Evolutionary conservation across 2,888 invertebrate species (phyloP).

Genomic region (Nysson spinosus): DNA sequence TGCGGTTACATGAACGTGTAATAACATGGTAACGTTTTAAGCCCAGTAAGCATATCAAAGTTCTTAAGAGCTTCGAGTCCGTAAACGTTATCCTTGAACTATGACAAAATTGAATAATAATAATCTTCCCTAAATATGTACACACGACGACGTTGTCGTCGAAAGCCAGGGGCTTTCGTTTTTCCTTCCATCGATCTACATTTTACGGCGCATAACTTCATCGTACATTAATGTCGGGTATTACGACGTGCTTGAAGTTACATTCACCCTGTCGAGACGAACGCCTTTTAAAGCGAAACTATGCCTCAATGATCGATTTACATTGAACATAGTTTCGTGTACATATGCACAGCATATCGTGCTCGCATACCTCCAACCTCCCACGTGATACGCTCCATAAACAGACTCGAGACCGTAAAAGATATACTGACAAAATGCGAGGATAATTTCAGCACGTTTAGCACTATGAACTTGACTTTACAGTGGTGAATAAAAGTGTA

Average conservation of each 20-base stretch:
- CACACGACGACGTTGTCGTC: not conserved
- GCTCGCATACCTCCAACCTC: not conserved
- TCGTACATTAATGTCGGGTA: constrained; percentile 39
- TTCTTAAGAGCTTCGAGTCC: no score
- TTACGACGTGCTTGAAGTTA: constrained; percentile 26
- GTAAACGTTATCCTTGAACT: no score
- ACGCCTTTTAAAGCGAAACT: constrained; percentile 50
- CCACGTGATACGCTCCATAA: constrained; percentile 20
- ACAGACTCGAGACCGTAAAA: constrained; percentile 20
- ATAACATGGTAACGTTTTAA: no score
- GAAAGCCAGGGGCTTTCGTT: not conserved
- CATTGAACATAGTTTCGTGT: constrained; percentile 36
- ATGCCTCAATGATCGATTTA: constrained; percentile 48
- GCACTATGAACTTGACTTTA: no score
- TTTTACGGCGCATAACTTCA: constrained; percentile 23
- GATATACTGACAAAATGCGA: constrained; percentile 4
- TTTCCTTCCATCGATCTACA: constrained; percentile 6
- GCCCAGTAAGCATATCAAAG: no score
- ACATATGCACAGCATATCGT: constrained; percentile 38
- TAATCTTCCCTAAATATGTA: not conserved
- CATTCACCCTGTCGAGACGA: constrained; percentile 10
- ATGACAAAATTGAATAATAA: not conserved
- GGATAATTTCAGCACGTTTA: constrained; percentile 22
- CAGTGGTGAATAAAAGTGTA: no score
- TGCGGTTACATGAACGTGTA: no score